Conservation (phyloP, 2,113 vertebrate species). For the Paedocypris sp. region DNA sequence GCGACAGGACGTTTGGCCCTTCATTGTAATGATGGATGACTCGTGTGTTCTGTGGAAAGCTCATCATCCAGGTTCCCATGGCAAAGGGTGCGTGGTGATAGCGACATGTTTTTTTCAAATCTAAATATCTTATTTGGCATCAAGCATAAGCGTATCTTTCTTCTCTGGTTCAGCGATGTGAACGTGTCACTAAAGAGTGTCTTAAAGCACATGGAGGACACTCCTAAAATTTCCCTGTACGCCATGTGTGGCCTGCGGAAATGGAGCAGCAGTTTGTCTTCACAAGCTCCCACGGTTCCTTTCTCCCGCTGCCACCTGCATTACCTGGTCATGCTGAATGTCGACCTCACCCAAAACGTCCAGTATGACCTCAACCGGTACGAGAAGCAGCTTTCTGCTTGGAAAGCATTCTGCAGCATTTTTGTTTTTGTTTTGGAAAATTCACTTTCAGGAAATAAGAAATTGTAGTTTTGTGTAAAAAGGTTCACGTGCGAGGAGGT, state of each 20-base stretch:
- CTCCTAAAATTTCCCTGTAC: conserved; percentile 85
- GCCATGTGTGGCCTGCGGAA: conserved; percentile 82
- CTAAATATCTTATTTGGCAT: neutral
- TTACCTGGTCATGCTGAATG: conserved; percentile 87
- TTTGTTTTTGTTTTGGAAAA: neutral
- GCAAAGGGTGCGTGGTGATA: conserved; percentile 54
- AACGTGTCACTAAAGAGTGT: conserved; percentile 83
- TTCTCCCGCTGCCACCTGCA: conserved; percentile 90
- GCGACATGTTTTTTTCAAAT: neutral
- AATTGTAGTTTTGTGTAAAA: conserved; percentile 18
- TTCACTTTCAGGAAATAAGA: neutral
- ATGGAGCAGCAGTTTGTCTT: conserved; percentile 76
- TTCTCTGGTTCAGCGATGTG: conserved; percentile 60
- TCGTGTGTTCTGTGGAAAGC: conserved; percentile 90
- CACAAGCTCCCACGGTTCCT: conserved; percentile 41
- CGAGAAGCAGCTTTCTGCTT: conserved; percentile 20
- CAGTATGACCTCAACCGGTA: conserved; percentile 97
- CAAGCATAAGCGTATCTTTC: neutral
- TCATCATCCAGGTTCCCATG: conserved; percentile 60
- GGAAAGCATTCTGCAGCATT: neutral
- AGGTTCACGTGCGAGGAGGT: conserved; percentile 95
- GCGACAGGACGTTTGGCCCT: conserved; percentile 89
- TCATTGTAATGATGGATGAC: conserved; percentile 94
- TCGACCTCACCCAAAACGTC: conserved; percentile 92
- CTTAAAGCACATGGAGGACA: conserved; percentile 85